These are phyloP conservation scores for Tubiluchus corallicola DNA, from an alignment of 2,888 invertebrate genomes.

Conservation along the genomic window DNA sequence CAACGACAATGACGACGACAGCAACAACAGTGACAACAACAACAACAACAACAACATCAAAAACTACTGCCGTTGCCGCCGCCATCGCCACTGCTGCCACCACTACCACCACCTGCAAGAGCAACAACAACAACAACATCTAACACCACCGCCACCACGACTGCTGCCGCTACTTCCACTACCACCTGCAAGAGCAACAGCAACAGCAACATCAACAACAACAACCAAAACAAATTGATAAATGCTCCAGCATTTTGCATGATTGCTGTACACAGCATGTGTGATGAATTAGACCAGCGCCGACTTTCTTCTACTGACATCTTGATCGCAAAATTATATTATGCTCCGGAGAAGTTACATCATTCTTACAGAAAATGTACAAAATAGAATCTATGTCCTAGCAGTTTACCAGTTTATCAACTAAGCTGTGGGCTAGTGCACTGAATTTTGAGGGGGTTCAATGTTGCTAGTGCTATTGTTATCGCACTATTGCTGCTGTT, in stretches of 20 bases:
- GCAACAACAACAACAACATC: not conserved
- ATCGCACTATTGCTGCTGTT: no score
- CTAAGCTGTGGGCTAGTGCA: no score
- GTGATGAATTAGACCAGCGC: no score
- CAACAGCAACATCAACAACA: not conserved
- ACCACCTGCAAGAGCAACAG: not conserved
- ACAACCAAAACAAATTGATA: not conserved
- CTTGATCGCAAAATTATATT: no score
- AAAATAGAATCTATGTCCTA: no score
- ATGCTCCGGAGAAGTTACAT: no score
- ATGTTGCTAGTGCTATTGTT: no score
- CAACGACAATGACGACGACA: not conserved
- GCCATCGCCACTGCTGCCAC: constrained; percentile 3
- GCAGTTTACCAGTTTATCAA: no score
- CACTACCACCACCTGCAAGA: not conserved
- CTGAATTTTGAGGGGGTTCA: no score
- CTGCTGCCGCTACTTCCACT: constrained; percentile 1
- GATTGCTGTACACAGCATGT: not conserved
- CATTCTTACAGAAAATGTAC: no score
- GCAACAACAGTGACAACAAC: not conserved
- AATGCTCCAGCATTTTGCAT: not conserved
- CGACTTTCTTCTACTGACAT: no score
- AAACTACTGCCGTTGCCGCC: not conserved
- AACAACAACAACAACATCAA: no score
- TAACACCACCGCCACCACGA: not conserved